A percentile compares a stretch with the other conserved stretches of the same genome.
Conservation (phyloP, 2,888 invertebrate genomes). For the Chironomus tentans region DNA sequence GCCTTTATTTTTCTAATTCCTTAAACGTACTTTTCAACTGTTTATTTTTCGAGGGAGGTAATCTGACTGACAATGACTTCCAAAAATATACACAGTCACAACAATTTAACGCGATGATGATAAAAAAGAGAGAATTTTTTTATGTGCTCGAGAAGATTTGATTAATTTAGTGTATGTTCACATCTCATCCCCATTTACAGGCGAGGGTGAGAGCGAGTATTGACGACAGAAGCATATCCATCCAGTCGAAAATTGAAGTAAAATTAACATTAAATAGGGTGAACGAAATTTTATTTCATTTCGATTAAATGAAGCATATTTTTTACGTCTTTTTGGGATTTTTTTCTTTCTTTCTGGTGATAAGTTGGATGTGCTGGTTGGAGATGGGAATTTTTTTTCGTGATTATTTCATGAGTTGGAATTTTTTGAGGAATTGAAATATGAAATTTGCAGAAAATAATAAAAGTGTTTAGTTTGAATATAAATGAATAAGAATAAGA, state of each 20-base stretch:
- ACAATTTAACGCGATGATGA: too few species aligned
- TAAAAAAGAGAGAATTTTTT: neutral
- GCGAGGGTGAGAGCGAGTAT: neutral
- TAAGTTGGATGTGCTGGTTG: neutral
- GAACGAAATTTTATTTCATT: slow-evolving; percentile 15
- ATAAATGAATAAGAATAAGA: too few species aligned
- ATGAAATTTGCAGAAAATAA: too few species aligned
- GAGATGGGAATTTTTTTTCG: neutral
- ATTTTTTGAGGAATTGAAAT: too few species aligned
- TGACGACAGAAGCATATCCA: neutral
- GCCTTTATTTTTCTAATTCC: neutral
- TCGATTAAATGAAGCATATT: slow-evolving; percentile 21
- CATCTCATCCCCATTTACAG: too few species aligned
- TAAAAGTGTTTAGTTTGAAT: too few species aligned
- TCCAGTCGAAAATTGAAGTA: neutral
- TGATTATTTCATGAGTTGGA: too few species aligned
- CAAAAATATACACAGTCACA: too few species aligned
- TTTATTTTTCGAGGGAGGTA: too few species aligned
- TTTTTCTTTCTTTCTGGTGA: neutral
- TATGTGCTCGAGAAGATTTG: neutral
- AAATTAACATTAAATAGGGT: slow-evolving; percentile 14
- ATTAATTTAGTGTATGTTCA: neutral
- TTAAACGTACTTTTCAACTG: neutral
- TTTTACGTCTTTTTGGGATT: neutral
- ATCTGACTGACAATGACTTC: too few species aligned